Base-by-base conservation (phyloP, 1,140 invertebrate genomes). In the Hetaerina americana region DNA sequence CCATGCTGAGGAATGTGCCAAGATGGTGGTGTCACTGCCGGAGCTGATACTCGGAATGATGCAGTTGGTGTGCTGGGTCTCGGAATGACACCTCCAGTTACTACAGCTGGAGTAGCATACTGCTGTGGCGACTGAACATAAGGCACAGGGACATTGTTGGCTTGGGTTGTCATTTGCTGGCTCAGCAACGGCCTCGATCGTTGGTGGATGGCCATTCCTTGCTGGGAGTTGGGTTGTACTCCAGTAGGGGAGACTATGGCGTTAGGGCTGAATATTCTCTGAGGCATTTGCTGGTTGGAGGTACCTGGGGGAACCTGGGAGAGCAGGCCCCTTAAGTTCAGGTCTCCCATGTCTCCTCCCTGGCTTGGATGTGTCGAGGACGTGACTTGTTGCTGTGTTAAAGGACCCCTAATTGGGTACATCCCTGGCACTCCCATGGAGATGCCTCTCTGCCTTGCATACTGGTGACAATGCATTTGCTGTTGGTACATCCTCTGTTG, bases 1-100 rank as follows among this genome's bases (percentile, higher is more conserved):
- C 10, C 40, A 2, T 81, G 82, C 78, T 89, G 87, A 70, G 87
- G 88, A 72, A 87, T 88, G 78, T 89, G 87, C 87, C 87, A 89
- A 3, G 31, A 70, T 1, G 5, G 29, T 24, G 18, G 29, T 5
- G 28, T 8, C 15, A 29, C 26, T 0, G 3, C 24, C 49, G 70
- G 26, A 28, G 49, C 57, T n/a, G 31, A 5, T 31, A 27, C 27
- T 25, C 28, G 49, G 24, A 69, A n/a, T 71, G 73, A 25, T 26
- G 31, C 5, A 6, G 69, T n/a, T 69, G 69, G 12, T 69, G 82
- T 74, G 79, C 75, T 57, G 72, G 80, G 24, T 75, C 81, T 70
- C 76, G 78, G 74, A 79, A 76, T 31, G 81, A 82, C 31, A 79
- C 80, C 5, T 78, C 78, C 75, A 82, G 79, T 71, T 80, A 57